These are phyloP conservation scores for Morelia viridis DNA, from an alignment of 2,797 vertebrate genomes.

Conservation along the genomic window DNA sequence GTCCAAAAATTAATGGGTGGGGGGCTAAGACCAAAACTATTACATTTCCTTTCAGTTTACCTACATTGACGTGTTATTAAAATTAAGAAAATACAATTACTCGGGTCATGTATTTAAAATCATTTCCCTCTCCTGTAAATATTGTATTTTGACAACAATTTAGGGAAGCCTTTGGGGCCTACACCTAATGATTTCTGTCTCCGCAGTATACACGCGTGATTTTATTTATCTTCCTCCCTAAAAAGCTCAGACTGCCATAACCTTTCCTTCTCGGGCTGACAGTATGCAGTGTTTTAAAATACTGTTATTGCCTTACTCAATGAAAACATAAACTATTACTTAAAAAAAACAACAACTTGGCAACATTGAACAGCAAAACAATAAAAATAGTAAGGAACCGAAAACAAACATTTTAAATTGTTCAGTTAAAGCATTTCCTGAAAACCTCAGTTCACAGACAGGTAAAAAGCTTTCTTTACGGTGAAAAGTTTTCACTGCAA, in stretches of 20 bases:
- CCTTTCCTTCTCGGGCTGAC: background rate
- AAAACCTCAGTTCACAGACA: background rate
- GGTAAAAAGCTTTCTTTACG: background rate
- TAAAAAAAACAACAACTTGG: background rate
- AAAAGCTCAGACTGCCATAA: background rate
- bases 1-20: background rate
- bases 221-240: background rate
- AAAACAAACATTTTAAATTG: background rate
- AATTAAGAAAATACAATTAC: background rate
- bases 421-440: background rate
- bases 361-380: background rate
- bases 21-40: background rate
- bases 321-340: background rate
- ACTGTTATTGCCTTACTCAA: background rate
- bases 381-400: background rate
- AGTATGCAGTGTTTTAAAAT: background rate
- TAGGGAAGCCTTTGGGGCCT: background rate
- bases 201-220: background rate
- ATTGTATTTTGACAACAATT: background rate
- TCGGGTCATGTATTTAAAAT: background rate
- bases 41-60: background rate
- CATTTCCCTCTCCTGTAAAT: background rate
- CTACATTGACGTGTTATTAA: background rate
- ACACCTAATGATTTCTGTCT: background rate
- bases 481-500: background rate